A percentile compares a stretch with the other conserved stretches of the same genome.
phyloP scores from a whole-genome alignment of 1,140 invertebrate genomes.

The Latrodectus geometricus region DNA sequence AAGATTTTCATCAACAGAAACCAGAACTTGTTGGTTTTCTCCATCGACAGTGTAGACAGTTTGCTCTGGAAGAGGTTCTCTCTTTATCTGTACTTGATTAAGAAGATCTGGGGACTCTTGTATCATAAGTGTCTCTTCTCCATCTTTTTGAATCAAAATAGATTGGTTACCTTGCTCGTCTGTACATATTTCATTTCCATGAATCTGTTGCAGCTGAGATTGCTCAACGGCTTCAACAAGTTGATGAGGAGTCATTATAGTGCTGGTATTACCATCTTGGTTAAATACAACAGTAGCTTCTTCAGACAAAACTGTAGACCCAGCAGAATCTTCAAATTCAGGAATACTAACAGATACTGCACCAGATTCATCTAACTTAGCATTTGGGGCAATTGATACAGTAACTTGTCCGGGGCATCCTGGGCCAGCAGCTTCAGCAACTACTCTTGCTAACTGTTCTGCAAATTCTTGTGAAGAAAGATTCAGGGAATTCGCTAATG shows the following conservation, averaged over 20 bases:
- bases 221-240: slow-evolving; percentile 44
- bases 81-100: slow-evolving; percentile 21
- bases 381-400: slow-evolving; percentile 55
- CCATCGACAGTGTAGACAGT: slow-evolving; percentile 8
- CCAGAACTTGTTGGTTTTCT: slow-evolving; percentile 46
- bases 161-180: slow-evolving; percentile 46
- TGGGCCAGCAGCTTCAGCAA: slow-evolving; percentile 51
- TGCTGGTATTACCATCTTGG: slow-evolving; percentile 18
- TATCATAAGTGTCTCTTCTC: slow-evolving; percentile 33
- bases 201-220: slow-evolving; percentile 41
- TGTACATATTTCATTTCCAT: slow-evolving; percentile 33
- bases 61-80: slow-evolving; percentile 36
- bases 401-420: slow-evolving; percentile 44
- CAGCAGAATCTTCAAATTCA: slow-evolving; percentile 50
- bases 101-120: slow-evolving; percentile 15
- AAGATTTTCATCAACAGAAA: slow-evolving; percentile 18
- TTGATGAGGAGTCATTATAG: slow-evolving; percentile 46
- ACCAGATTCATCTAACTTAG: slow-evolving; percentile 40
- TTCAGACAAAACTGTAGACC: slow-evolving; percentile 44
- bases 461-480: slow-evolving; percentile 50
- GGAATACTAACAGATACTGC: slow-evolving; percentile 54
- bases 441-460: slow-evolving; percentile 55
- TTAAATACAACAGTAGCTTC: slow-evolving; percentile 40
- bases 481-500: slow-evolving; percentile 32
- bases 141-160: slow-evolving; percentile 40